These are phyloP conservation scores for Contarinia nasturtii DNA, from an alignment of 1,140 invertebrate genomes.

Conservation along the genomic window DNA sequence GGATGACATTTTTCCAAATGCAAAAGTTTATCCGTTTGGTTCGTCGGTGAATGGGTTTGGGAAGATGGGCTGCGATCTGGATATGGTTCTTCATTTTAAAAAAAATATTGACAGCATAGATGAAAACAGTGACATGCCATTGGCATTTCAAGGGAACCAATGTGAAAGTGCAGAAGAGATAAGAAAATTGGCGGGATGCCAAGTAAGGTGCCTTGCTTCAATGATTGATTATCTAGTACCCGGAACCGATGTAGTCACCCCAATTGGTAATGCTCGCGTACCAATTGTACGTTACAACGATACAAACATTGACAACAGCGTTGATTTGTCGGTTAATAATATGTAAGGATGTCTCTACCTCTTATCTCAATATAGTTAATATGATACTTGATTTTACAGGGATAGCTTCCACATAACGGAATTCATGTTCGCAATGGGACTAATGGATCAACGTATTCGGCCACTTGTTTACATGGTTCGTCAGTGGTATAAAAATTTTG, in stretches of 20 bases:
- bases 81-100: constrained; percentile 44
- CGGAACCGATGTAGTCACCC: constrained; percentile 44
- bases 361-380: no score
- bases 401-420: constrained; percentile 71
- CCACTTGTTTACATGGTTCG: constrained; percentile 56
- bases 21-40: constrained; percentile 59
- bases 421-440: constrained; percentile 49
- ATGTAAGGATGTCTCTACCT: constrained; percentile 32
- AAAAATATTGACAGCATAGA: constrained; percentile 5
- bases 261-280: constrained; percentile 63
- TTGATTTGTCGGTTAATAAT: constrained; percentile 66
- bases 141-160: constrained; percentile 29
- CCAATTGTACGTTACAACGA: constrained; percentile 76
- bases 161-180: constrained; percentile 44
- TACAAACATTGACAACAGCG: constrained; percentile 49
- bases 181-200: constrained; percentile 37
- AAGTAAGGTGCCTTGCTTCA: no score
- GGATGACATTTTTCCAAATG: constrained; percentile 45
- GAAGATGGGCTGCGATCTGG: constrained; percentile 62
- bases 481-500: constrained; percentile 49
- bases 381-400: constrained; percentile 23
- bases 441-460: constrained; percentile 47
- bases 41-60: constrained; percentile 81
- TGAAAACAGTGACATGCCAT: constrained; percentile 11
- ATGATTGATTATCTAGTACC: constrained; percentile 51